Conservation (phyloP, 2,797 vertebrate genomes). For the Tiaroga cobitis region DNA sequence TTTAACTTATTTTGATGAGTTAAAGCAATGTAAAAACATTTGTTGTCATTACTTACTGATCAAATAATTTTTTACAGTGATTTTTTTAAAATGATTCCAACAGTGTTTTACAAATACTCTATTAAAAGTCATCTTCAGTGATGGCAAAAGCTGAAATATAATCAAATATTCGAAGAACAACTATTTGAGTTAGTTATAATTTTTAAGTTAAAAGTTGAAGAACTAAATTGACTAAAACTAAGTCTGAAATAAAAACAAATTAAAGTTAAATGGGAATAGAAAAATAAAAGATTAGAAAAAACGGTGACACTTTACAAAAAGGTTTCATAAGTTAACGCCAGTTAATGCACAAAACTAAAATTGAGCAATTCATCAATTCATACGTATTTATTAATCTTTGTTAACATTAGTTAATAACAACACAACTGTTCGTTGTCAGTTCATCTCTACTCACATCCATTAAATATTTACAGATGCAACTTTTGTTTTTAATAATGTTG, state of each 20-base stretch:
- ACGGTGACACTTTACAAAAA: not conserved
- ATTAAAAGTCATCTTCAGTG: not conserved
- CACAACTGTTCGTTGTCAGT: not conserved
- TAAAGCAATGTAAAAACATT: too few relatives aligned
- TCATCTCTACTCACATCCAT: not conserved
- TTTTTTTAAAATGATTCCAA: too few relatives aligned
- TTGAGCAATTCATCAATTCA: not conserved
- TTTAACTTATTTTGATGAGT: too few relatives aligned
- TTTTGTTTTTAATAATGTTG: not conserved
- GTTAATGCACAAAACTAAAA: not conserved
- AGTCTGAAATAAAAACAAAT: not conserved
- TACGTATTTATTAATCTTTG: not conserved
- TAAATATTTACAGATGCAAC: not conserved
- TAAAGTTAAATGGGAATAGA: not conserved
- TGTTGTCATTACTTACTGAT: too few relatives aligned
- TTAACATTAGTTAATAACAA: not conserved
- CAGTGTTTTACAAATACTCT: not conserved
- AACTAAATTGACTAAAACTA: not conserved
- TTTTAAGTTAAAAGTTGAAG: not conserved
- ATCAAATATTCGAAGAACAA: not conserved
- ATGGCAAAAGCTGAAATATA: not conserved
- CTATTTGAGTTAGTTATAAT: not conserved
- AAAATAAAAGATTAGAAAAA: not conserved
- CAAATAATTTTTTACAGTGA: too few relatives aligned
- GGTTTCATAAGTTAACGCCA: not conserved